Conservation (phyloP, 2,888 invertebrate genomes). For the Pinctada fucata region DNA sequence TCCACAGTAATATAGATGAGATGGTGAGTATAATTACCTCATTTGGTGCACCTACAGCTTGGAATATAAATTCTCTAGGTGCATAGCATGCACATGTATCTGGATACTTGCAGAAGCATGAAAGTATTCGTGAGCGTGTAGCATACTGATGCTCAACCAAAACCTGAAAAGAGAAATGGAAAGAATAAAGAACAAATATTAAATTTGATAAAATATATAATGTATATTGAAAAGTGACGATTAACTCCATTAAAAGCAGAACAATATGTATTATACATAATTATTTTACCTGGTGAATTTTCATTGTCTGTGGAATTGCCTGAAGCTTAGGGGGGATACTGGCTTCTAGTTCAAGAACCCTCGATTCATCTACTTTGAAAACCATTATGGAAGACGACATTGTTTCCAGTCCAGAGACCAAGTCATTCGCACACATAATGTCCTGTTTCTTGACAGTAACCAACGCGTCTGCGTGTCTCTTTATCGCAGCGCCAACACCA, state of each 20-base stretch:
- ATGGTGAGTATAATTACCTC: too few relatives aligned
- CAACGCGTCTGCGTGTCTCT: constrained; percentile 61
- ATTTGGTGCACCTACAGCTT: not conserved
- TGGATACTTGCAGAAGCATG: not conserved
- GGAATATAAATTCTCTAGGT: not conserved
- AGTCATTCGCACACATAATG: constrained; percentile 36
- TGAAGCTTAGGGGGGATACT: not conserved
- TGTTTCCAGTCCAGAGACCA: not conserved
- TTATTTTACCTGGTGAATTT: constrained; percentile 39
- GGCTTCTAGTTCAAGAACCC: constrained; percentile 5
- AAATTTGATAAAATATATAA: too few relatives aligned
- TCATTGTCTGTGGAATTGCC: constrained; percentile 33
- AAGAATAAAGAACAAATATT: too few relatives aligned
- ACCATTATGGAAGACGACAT: constrained; percentile 13
- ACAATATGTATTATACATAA: too few relatives aligned
- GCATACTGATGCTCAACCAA: too few relatives aligned
- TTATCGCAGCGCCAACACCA: constrained; percentile 67
- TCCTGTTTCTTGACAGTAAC: constrained; percentile 35
- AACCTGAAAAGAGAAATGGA: too few relatives aligned
- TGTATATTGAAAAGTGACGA: too few relatives aligned
- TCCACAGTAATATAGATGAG: too few relatives aligned
- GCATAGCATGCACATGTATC: constrained; percentile 4
- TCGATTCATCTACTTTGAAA: constrained; percentile 11
- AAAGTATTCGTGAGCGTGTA: not conserved
- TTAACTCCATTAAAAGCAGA: too few relatives aligned